These are phyloP conservation scores for Drosophila paramelanica DNA, from an alignment of 2,888 invertebrate genomes.

Conservation along the genomic window DNA sequence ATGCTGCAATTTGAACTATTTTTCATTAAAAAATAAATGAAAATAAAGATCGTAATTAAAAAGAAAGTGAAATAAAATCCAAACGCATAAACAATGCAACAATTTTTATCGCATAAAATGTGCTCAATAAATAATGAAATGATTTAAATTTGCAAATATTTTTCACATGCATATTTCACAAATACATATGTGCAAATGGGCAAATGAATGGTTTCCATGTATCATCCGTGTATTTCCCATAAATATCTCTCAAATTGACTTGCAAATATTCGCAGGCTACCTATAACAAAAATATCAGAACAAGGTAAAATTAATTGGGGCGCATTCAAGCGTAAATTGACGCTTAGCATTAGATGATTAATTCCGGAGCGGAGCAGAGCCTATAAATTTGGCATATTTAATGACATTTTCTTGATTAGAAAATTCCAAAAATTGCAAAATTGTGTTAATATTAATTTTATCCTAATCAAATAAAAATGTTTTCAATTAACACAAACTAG, in stretches of 20 bases:
- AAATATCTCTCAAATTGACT: slow-evolving; percentile 26
- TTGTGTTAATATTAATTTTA: not conserved
- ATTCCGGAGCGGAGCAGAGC: slow-evolving; percentile 7
- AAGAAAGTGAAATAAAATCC: slow-evolving; percentile 2
- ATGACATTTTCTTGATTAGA: slow-evolving; percentile 1
- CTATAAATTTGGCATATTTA: slow-evolving; percentile 16
- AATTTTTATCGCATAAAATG: slow-evolving; percentile 41
- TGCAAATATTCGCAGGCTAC: slow-evolving; percentile 1
- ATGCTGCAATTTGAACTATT: not conserved
- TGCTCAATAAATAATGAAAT: slow-evolving; percentile 50
- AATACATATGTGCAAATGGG: slow-evolving; percentile 10
- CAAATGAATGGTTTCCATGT: slow-evolving; percentile 47
- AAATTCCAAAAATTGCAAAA: not conserved
- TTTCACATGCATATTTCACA: not conserved
- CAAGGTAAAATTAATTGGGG: slow-evolving; percentile 52
- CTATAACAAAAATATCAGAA: slow-evolving; percentile 16
- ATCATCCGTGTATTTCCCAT: slow-evolving; percentile 24
- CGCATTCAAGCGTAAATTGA: slow-evolving; percentile 33
- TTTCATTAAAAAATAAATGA: not conserved
- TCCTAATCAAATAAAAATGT: not conserved
- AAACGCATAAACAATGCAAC: slow-evolving; percentile 14
- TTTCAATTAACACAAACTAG: slow-evolving; percentile 2
- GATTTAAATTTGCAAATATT: slow-evolving; percentile 42
- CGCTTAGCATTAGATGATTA: slow-evolving; percentile 40
- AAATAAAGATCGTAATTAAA: slow-evolving; percentile 13